Percentiles rank a stretch among this genome's conserved stretches.
Conservation (phyloP, 1,140 invertebrate genomes). For the Varroa destructor region DNA sequence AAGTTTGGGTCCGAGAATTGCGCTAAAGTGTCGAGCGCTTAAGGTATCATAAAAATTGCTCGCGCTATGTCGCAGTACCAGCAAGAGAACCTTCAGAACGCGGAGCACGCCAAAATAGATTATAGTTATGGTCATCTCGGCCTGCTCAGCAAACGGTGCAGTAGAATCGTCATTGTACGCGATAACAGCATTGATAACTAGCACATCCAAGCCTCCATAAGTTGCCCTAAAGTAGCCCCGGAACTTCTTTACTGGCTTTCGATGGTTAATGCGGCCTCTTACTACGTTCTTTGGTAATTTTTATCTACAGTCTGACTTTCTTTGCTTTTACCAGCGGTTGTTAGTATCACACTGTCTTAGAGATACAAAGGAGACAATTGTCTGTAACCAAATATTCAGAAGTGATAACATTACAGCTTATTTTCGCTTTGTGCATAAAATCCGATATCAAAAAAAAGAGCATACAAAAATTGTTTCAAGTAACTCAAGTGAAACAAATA, state of each 20-base stretch:
- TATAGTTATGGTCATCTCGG: slow-evolving; percentile 51
- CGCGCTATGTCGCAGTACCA: slow-evolving; percentile 51
- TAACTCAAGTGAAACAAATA: too few species aligned
- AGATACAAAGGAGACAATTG: slow-evolving; percentile 32
- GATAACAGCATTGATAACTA: slow-evolving; percentile 72
- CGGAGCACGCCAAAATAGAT: slow-evolving; percentile 55
- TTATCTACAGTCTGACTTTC: slow-evolving; percentile 47
- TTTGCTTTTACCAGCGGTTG: slow-evolving; percentile 46
- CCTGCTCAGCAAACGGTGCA: slow-evolving; percentile 54
- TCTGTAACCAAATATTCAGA: too few species aligned
- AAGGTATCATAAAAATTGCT: slow-evolving; percentile 62
- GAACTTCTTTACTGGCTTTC: slow-evolving; percentile 48
- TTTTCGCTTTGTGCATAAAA: too few species aligned
- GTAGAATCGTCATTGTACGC: slow-evolving; percentile 51
- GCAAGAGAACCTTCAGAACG: slow-evolving; percentile 53
- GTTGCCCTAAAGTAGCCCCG: slow-evolving; percentile 49
- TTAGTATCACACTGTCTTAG: slow-evolving; percentile 39
- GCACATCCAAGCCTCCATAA: slow-evolving; percentile 59
- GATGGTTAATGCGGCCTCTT: slow-evolving; percentile 51
- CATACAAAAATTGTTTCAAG: too few species aligned
- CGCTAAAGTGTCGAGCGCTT: slow-evolving; percentile 42
- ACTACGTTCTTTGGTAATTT: slow-evolving; percentile 43
- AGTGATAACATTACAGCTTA: too few species aligned
- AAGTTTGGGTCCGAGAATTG: slow-evolving; percentile 13
- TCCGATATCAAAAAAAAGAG: too few species aligned